A percentile compares a stretch with the other conserved stretches of the same genome.
Conservation (phyloP, 2,888 invertebrate species). For the Macropis europaea region DNA sequence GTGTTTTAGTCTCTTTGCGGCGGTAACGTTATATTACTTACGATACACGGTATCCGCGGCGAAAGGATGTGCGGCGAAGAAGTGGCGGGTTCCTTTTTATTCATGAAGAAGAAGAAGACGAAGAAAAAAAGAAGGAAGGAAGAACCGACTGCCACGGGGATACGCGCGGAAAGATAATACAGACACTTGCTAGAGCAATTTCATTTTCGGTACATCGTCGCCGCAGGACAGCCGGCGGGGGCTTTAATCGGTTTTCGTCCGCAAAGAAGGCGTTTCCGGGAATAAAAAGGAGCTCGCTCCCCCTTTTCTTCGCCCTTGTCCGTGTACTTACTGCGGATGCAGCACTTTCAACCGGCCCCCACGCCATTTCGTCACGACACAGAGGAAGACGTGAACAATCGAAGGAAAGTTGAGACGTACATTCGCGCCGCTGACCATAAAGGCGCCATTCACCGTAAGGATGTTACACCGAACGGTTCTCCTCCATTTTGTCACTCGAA, state of each 20-base stretch:
- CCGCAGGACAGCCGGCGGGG: slow-evolving; percentile 53
- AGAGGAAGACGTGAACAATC: slow-evolving; percentile 63
- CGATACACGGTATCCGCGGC: slow-evolving; percentile 5
- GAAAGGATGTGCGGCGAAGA: slow-evolving; percentile 7
- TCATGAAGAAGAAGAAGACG: slow-evolving; percentile 25
- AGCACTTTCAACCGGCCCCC: slow-evolving; percentile 67
- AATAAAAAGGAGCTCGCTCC: slow-evolving; percentile 52
- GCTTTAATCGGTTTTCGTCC: slow-evolving; percentile 65
- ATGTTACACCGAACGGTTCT: slow-evolving; percentile 54
- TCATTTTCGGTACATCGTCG: slow-evolving; percentile 62
- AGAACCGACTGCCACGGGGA: slow-evolving; percentile 13
- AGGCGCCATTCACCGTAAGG: slow-evolving; percentile 45
- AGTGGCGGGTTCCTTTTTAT: slow-evolving; percentile 42
- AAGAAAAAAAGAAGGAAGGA: neutral
- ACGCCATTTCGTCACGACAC: slow-evolving; percentile 63
- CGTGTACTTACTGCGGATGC: slow-evolving; percentile 59
- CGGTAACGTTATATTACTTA: slow-evolving; percentile 19
- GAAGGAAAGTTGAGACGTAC: slow-evolving; percentile 63
- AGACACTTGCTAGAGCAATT: slow-evolving; percentile 65
- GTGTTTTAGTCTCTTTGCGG: neutral
- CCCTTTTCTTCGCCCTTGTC: slow-evolving; percentile 36
- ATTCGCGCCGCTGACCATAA: slow-evolving; percentile 59
- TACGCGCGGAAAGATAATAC: slow-evolving; percentile 53
- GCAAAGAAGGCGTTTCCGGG: slow-evolving; percentile 46
- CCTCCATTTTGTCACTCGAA: slow-evolving; percentile 48